Base-by-base conservation (phyloP, 2,113 vertebrate species). In the Ceuthmochares aereus region DNA sequence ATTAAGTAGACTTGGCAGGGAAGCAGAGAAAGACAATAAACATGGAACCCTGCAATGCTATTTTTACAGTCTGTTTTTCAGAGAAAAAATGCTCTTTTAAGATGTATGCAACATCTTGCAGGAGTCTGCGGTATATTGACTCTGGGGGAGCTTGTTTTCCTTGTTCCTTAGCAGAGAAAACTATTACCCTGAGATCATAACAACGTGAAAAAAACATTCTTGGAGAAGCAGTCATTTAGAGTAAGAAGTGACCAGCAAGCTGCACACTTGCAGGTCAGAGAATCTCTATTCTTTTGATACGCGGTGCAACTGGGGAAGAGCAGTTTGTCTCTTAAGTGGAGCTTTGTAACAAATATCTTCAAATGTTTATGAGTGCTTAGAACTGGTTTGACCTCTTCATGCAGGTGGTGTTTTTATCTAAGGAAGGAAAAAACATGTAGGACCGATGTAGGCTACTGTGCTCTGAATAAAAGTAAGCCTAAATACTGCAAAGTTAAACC, bases 11-110 rank as follows among this genome's bases (percentile, higher is more conserved):
- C n/a, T 93, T 97, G 93, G 89, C 87, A 79, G 58, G 77, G 55
- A 87, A 91, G 77, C 45, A 68, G 51, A 85, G 74, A 84, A 79
- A 89, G 77, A 94, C 91, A 93, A 91, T 93, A 96, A 94, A 95
- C 84, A 55, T 66, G 87, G 93, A 94, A 89, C 84, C 69, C 63
- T 0, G 0, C 87, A 93, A 69, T 62, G 67, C 74, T 94, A 34
- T 87, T 95, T 95, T 96, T 87, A 89, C 64, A 63, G 62, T 29
- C 51, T 88, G 55, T 84, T 77, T 87, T 95, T 76, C 59, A 76
- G 84, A 73, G 66, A 32, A 88, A 87, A 87, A 58, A 67, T 87
- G 37, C 34, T 17, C 52, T 96, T 96, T 92, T 62, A 66, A 87
- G 70, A 92, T 80, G 37, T 52, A 56, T 43, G 51, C 72, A 80